These are phyloP conservation scores for Sebastes iracundus DNA, from an alignment of 2,797 vertebrate genomes.

Conservation along the genomic window DNA sequence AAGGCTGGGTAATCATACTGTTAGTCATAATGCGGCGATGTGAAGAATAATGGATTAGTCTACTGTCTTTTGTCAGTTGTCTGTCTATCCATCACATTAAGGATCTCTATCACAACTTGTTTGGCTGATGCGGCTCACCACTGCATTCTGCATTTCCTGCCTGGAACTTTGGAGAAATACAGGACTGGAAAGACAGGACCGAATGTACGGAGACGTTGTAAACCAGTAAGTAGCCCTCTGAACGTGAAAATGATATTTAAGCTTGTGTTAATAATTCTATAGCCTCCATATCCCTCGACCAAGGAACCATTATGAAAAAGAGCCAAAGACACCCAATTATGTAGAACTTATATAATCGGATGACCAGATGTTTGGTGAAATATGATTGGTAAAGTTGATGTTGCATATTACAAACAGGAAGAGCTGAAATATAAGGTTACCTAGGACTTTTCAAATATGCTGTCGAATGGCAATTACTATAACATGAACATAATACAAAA, in stretches of 20 bases:
- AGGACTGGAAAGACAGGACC: not conserved
- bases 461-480: not conserved
- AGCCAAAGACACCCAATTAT: not conserved
- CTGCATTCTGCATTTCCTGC: not conserved
- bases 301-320: not conserved
- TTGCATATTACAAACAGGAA: not conserved
- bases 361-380: too few species aligned
- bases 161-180: not conserved
- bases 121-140: not conserved
- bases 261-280: not conserved
- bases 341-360: not conserved
- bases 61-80: not conserved
- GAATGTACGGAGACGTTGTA: not conserved
- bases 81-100: not conserved
- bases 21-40: not conserved
- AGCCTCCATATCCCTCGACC: not conserved
- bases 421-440: not conserved
- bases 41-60: not conserved
- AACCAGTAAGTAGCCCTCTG: not conserved
- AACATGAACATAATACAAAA: not conserved
- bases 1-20: not conserved
- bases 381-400: not conserved
- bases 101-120: not conserved
- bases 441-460: too few species aligned
- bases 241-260: too few species aligned